Conservation (phyloP, 2,888 invertebrate species). For the Villa cingulata region DNA sequence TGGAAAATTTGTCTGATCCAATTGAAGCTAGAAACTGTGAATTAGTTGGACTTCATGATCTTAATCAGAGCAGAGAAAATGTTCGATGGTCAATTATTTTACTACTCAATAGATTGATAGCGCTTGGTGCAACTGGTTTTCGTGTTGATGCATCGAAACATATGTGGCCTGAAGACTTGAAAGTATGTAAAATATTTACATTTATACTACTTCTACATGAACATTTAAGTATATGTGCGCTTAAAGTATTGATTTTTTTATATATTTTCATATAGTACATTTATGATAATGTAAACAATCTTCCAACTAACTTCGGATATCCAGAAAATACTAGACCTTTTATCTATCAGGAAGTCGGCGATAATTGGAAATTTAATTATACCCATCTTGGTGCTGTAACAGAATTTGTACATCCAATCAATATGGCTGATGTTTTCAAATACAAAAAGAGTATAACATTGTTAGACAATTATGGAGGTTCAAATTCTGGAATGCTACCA, state of each 20-base stretch:
- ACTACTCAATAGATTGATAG: conserved; percentile 1
- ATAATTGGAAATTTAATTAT: conserved; percentile 41
- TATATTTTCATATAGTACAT: neutral
- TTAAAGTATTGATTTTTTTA: neutral
- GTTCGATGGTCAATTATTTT: conserved; percentile 1
- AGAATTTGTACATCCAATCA: conserved; percentile 41
- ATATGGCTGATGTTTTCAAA: conserved; percentile 20
- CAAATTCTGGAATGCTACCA: conserved; percentile 48
- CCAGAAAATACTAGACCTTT: neutral
- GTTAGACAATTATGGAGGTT: conserved; percentile 39
- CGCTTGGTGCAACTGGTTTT: conserved; percentile 6
- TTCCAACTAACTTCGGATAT: neutral
- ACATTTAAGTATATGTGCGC: neutral
- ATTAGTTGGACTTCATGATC: conserved; percentile 2
- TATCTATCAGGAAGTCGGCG: conserved; percentile 25
- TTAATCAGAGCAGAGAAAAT: conserved; percentile 1
- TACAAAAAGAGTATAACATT: conserved; percentile 42
- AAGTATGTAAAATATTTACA: neutral
- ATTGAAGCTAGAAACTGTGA: conserved; percentile 1
- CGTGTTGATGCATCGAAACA: conserved; percentile 7
- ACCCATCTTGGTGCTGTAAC: conserved; percentile 48
- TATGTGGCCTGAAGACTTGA: conserved; percentile 10
- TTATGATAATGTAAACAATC: neutral
- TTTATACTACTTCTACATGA: too few relatives aligned
- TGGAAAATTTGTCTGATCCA: neutral